Percentiles rank a stretch among this genome's conserved stretches.
Conservation (phyloP, 2,797 vertebrate genomes). For the Glossophaga mutica region DNA sequence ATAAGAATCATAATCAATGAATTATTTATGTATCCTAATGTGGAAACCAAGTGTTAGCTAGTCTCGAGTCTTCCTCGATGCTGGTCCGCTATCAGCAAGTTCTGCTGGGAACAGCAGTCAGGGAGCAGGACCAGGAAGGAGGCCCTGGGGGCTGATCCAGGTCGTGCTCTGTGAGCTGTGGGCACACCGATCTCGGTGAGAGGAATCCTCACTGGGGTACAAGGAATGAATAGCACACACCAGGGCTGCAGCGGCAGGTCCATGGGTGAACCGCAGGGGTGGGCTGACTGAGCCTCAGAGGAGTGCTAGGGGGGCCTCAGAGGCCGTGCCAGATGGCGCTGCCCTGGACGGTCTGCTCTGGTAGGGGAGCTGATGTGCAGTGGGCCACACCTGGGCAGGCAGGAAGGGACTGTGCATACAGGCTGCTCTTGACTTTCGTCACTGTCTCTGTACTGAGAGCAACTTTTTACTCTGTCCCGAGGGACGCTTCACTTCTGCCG, state of each 20-base stretch:
- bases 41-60: background rate
- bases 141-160: background rate
- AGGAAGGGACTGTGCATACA: background rate
- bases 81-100: background rate
- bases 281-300: background rate
- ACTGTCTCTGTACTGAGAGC: background rate
- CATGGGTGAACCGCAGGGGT: rapidly evolving
- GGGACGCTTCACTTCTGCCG: slow-evolving; percentile 72
- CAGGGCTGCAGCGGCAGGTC: background rate
- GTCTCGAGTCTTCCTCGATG: background rate
- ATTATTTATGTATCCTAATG: background rate
- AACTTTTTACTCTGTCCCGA: background rate
- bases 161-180: background rate
- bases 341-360: too few species aligned
- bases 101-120: background rate
- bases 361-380: background rate
- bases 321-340: rapidly evolving
- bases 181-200: background rate
- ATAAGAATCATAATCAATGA: background rate
- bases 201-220: background rate
- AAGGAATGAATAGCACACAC: background rate
- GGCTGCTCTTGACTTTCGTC: background rate
- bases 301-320: background rate
- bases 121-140: background rate
- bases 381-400: background rate